Conservation (phyloP, 2,888 invertebrate species). For the Nasonia oneida region DNA sequence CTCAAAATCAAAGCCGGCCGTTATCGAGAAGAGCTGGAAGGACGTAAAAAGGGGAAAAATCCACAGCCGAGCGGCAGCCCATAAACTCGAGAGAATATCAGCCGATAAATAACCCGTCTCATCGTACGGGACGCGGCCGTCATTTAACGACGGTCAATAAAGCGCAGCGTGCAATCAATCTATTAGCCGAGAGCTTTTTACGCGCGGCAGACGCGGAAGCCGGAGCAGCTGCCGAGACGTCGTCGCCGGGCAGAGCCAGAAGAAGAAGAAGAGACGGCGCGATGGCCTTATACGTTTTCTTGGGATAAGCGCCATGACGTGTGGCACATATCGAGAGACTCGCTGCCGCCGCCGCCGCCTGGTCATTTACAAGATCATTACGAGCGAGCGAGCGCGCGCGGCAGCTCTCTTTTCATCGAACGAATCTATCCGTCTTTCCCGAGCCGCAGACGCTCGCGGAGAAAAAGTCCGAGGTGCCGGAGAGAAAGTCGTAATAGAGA, state of each 20-base stretch:
- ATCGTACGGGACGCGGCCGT: constrained; percentile 39
- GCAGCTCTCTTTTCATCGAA: constrained; percentile 59
- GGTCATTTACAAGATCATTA: constrained; percentile 68
- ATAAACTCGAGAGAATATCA: constrained; percentile 2
- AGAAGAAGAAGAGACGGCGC: constrained; percentile 19
- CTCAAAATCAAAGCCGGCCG: neutral
- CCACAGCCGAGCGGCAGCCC: neutral
- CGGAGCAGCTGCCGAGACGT: neutral
- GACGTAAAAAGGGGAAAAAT: neutral
- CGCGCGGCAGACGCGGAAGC: constrained; percentile 50
- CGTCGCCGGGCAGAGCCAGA: constrained; percentile 10
- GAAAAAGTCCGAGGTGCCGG: constrained; percentile 4
- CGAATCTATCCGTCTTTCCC: constrained; percentile 58
- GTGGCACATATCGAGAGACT: constrained; percentile 1
- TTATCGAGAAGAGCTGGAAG: neutral
- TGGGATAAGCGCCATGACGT: constrained; percentile 24
- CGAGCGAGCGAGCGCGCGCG: constrained; percentile 46
- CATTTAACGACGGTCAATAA: constrained; percentile 68
- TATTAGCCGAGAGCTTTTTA: constrained; percentile 66
- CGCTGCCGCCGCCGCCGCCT: neutral
- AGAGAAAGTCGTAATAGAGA: constrained; percentile 15
- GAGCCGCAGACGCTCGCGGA: neutral
- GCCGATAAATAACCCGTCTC: neutral
- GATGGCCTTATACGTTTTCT: constrained; percentile 41
- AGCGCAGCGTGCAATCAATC: constrained; percentile 69